Evolutionary conservation across 1,140 invertebrate species (phyloP), one percentile per base, ranked within the genome.

Genomic region (Drosophila melanica): DNA sequence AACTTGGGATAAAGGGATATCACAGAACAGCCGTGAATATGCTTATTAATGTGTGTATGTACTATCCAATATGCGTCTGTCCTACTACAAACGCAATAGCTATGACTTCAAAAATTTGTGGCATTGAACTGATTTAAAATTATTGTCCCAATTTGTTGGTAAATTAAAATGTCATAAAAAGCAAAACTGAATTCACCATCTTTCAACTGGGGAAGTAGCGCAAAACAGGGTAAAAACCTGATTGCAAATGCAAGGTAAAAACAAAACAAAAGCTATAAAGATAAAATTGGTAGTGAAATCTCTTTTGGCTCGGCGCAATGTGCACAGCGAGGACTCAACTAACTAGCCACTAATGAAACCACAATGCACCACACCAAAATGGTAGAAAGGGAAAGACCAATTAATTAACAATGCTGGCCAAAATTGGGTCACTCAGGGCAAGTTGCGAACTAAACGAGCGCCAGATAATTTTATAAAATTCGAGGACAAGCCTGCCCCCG

Each of bases 301-400:
- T 20, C 54, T 14, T 57, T 23, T 9, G 23, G 23, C 23, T 44
- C 54, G n/a, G 14, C 37, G 39, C 14, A 30, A 42, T 30, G 39
- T 57, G 39, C 42, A 39, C 54, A 57, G 39, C 39, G 30, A 20
- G 39, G 16, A 44, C 39, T 16, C 54, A 57, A 30, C 54, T 57
- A 44, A 57, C 54, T 44, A 57, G 44, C 54, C 54, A 57, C 54
- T 44, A 57, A 57, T 57, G 54, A 57, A 57, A 44, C 54, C 54
- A 57, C 54, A 57, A 57, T 57, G 54, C 54, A 30, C n/a, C 54
- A 42, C 54, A 57, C 30, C 54, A 44, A 57, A 42, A 30, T 8
- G 27, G 20, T 39, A 44, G 30, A 51, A 6, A 5, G 20, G 8
- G 8, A 30, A 37, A 27, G 20, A 42, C 4, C 20, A 57, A 57